These are phyloP conservation scores for Etheostoma spectabile DNA, from an alignment of 2,113 vertebrate genomes.

Conservation along the genomic window DNA sequence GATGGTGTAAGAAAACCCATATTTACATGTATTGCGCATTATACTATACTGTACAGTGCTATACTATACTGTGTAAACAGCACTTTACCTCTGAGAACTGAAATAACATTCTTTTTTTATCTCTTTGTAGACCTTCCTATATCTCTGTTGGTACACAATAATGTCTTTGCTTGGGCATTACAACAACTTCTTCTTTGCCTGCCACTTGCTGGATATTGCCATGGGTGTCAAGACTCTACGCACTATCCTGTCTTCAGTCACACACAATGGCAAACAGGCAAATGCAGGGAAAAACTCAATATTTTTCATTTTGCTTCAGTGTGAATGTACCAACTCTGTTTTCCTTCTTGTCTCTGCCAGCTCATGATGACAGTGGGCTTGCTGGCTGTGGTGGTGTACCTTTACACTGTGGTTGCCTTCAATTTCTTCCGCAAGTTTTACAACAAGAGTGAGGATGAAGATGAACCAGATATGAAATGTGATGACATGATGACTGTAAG, in stretches of 20 bases:
- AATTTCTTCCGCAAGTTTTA: constrained; percentile 98
- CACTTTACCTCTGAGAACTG: not conserved
- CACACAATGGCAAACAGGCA: constrained; percentile 96
- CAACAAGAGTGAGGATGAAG: constrained; percentile 95
- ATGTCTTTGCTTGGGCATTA: constrained; percentile 95
- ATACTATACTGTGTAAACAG: not conserved
- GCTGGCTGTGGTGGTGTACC: constrained; percentile 92
- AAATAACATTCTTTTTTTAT: not conserved
- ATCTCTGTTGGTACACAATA: constrained; percentile 92
- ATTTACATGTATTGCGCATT: not conserved
- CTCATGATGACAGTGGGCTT: constrained; percentile 94
- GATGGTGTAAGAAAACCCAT: constrained; percentile 87
- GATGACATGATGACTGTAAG: constrained; percentile 97
- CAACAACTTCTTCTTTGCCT: constrained; percentile 95
- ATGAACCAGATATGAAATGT: constrained; percentile 95
- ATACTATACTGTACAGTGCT: no score
- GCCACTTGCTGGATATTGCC: constrained; percentile 93
- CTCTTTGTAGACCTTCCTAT: constrained; percentile 89
- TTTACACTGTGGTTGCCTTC: constrained; percentile 94
- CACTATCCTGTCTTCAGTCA: constrained; percentile 94
- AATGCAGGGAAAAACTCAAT: not conserved
- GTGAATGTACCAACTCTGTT: not conserved
- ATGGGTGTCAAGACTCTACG: constrained; percentile 94
- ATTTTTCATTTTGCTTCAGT: not conserved
- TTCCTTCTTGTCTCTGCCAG: constrained; percentile 65